Conservation (phyloP, 2,888 invertebrate genomes). For the Trachelus iudaicus region DNA sequence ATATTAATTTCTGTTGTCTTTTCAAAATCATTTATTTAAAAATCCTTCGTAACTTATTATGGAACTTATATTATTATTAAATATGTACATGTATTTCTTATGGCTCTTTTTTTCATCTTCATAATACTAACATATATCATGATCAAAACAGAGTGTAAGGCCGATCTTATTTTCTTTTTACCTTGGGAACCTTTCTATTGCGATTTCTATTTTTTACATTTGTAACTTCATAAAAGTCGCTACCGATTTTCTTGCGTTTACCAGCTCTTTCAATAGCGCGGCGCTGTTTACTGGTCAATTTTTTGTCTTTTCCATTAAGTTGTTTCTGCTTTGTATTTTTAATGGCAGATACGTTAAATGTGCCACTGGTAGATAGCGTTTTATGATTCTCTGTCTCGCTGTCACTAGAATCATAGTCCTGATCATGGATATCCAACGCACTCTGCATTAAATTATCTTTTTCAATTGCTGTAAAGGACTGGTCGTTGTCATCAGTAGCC, state of each 20-base stretch:
- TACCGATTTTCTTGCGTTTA: constrained; percentile 85
- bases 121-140: no score
- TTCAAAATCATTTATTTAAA: no score
- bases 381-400: constrained; percentile 69
- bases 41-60: no score
- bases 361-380: constrained; percentile 63
- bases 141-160: not conserved
- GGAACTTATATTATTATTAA: no score
- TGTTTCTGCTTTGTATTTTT: constrained; percentile 52
- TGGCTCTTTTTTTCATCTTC: no score
- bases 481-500: constrained; percentile 41
- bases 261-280: constrained; percentile 79
- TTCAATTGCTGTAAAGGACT: constrained; percentile 56
- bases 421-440: constrained; percentile 59
- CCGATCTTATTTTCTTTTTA: constrained; percentile 32
- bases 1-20: no score
- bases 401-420: constrained; percentile 67
- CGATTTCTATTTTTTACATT: constrained; percentile 91
- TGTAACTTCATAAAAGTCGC: constrained; percentile 88
- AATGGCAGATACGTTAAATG: constrained; percentile 65
- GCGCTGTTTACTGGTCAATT: constrained; percentile 81
- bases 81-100: no score
- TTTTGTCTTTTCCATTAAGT: constrained; percentile 59
- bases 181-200: constrained; percentile 70
- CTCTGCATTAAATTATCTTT: constrained; percentile 61